Percentiles rank a stretch among this genome's conserved stretches.
phyloP scores from a whole-genome alignment of 2,113 vertebrate species.

The Prochilodus magdalenae region DNA sequence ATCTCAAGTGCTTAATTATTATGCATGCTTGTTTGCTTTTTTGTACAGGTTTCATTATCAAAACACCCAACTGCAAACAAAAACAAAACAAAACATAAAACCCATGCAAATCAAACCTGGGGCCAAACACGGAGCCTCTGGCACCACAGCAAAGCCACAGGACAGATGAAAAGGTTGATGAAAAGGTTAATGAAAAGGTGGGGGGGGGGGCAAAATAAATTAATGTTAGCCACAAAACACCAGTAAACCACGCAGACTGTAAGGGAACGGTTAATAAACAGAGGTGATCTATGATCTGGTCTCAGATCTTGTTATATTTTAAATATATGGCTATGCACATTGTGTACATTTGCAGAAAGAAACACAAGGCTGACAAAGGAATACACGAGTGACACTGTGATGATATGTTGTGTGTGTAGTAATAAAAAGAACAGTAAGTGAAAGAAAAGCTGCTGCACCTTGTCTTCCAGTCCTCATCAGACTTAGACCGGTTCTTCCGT shows the following conservation, averaged over 20 bases:
- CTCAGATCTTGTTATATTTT: not conserved
- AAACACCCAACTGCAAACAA: constrained; percentile 2
- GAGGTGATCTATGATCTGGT: not conserved
- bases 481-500: constrained; percentile 89
- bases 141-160: constrained; percentile 45
- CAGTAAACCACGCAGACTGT: not conserved
- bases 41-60: not conserved
- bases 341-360: not conserved
- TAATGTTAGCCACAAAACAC: constrained; percentile 5
- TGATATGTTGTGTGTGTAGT: not conserved
- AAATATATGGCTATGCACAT: not conserved
- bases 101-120: constrained; percentile 57
- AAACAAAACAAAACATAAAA: too few relatives aligned
- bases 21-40: too few relatives aligned
- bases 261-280: not conserved
- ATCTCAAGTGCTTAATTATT: too few relatives aligned
- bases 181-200: constrained; percentile 17
- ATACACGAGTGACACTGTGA: not conserved
- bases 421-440: not conserved
- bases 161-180: constrained; percentile 13
- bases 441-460: too few relatives aligned
- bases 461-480: constrained; percentile 90
- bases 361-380: not conserved
- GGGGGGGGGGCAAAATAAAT: constrained; percentile 49
- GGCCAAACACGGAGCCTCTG: constrained; percentile 68